Evolutionary conservation across 2,113 vertebrate genomes (phyloP).

Genomic region (Ceratotherium simum): DNA sequence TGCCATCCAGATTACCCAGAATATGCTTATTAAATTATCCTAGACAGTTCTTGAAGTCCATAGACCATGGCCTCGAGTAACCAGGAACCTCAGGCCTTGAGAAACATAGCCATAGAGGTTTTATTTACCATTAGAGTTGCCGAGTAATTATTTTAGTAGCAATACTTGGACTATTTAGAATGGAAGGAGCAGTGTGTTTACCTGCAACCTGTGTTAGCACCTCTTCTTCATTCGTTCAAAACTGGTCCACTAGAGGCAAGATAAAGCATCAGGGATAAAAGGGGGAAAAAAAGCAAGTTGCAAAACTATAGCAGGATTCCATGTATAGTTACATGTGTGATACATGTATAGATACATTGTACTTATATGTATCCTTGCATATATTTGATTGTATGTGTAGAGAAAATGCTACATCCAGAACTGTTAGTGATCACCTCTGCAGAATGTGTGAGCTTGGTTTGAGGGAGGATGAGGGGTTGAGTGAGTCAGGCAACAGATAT

Average conservation of each 20-base stretch:
- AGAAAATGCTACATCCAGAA: not conserved
- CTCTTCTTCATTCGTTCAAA: constrained; percentile 26
- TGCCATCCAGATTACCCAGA: not conserved
- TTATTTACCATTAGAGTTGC: constrained; percentile 12
- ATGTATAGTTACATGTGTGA: not conserved
- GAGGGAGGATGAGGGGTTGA: not conserved
- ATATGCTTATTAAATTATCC: constrained; percentile 8
- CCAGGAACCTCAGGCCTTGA: not conserved
- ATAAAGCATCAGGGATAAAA: not conserved
- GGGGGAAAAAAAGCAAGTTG: not conserved
- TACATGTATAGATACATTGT: constrained; percentile 3
- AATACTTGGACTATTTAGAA: constrained; percentile 34
- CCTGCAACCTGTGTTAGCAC: not conserved
- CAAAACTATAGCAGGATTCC: not conserved
- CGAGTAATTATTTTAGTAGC: not conserved
- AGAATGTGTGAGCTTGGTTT: constrained; percentile 1
- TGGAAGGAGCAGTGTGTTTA: constrained; percentile 28
- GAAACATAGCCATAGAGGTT: not conserved
- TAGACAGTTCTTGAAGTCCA: not conserved
- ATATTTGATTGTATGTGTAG: not conserved
- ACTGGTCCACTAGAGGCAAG: not conserved
- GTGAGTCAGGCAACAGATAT: not conserved
- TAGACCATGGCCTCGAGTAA: not conserved
- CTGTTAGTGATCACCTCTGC: not conserved
- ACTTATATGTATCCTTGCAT: not conserved